Base-by-base conservation (phyloP, 2,113 vertebrate species). In the Scatophagus argus region DNA sequence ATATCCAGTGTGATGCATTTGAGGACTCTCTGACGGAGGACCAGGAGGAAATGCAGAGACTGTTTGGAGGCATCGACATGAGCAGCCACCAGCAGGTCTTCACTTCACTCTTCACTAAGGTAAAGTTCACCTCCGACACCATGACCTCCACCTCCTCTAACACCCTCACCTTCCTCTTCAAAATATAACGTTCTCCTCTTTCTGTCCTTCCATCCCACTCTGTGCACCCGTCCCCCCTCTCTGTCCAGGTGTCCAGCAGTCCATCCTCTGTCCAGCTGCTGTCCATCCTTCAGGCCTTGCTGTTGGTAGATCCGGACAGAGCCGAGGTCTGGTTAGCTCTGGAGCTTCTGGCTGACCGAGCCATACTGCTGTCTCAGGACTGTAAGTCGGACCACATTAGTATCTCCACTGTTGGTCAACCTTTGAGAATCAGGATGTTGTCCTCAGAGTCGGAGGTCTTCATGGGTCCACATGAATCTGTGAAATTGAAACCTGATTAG, bases 1-100 rank as follows among this genome's bases (percentile, higher is more conserved):
- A 96, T 86, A 96, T 98, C 84, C 97, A 98, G 87, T 96, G 96
- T 74, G 95, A 96, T 43, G 92, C 95, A 17, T 99, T 99, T 61
- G 96, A 96, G 72, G 96, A 98, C 84, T 94, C 95, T 71, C 95
- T 96, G 92, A 86, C 92, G 0, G 95, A 97, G 74, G 97, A 99
- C 3, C 96, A 97, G 55, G 97, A 97, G 76, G 97, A 98, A 56
- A 93, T 97, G 58, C 79, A 96, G 61, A 94, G 85, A 13, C 81
- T 95, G 10, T 96, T 94, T 13, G 96, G 95, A 19, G 97, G 97
- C 2, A 87, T 97, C 38, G 91, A 99, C 88, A 96, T 97, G 96
- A 96, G 87, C 34, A 96, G 90, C 84, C 97, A 97, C 77, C 95
- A 96, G 58, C 95, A 96, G 29, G 96, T 99, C 55, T 99, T 99